Percentiles rank a stretch among this genome's conserved stretches.
Conservation (phyloP, 2,113 vertebrate genomes). For the Tenrec ecaudatus region DNA sequence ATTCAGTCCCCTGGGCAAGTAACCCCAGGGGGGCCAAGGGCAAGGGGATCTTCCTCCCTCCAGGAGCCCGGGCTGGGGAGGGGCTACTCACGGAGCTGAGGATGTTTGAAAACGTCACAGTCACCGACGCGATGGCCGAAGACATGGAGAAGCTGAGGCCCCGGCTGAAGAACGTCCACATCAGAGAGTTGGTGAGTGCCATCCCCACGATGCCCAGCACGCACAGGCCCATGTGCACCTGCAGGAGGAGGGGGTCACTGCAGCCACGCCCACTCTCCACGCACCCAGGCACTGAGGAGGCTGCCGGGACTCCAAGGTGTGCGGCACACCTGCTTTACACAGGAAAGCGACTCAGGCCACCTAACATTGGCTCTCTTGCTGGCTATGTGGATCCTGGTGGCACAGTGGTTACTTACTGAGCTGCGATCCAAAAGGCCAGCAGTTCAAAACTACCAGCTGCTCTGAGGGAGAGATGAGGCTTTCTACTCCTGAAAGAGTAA, state of each 20-base stretch:
- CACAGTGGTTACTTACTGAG: neutral
- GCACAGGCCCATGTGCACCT: slow-evolving; percentile 90
- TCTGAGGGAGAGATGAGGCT: too few species aligned
- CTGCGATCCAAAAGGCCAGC: too few species aligned
- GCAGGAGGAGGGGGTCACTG: slow-evolving; percentile 7
- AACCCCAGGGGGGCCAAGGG: accelerated
- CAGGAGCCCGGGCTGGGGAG: neutral
- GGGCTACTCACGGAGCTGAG: slow-evolving; percentile 92
- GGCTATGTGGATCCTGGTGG: neutral
- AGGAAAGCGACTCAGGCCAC: neutral
- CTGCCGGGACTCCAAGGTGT: accelerated
- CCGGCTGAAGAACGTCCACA: slow-evolving; percentile 97
- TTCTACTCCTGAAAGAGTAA: too few species aligned
- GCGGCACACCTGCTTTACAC: neutral
- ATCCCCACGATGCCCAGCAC: slow-evolving; percentile 88
- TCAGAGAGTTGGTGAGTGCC: slow-evolving; percentile 92
- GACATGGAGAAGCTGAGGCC: slow-evolving; percentile 95
- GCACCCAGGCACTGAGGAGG: neutral
- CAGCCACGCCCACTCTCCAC: accelerated
- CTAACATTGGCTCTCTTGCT: neutral
- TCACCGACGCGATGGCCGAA: slow-evolving; percentile 93
- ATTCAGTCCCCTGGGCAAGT: too few species aligned
- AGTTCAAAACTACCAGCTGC: too few species aligned
- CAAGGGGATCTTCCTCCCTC: neutral
- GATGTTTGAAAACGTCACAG: slow-evolving; percentile 94